Base-by-base conservation (phyloP, 2,888 invertebrate genomes). In the Calephelis perditalis region DNA sequence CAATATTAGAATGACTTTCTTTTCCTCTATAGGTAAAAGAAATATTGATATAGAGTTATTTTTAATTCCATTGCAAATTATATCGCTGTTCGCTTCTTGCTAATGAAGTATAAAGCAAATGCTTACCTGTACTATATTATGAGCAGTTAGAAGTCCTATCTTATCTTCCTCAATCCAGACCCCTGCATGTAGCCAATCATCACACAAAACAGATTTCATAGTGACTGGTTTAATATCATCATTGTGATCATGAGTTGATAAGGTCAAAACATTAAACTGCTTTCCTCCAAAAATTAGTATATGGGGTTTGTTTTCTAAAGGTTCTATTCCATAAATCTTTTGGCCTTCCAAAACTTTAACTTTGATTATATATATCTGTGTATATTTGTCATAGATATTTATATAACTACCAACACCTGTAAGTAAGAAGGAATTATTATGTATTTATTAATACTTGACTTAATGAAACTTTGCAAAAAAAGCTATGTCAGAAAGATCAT, bases 171-270 rank as follows among this genome's bases (percentile, higher is more conserved):
- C 72, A 0, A 92, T 65, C 90, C 94, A 93, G 56, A 84, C 77
- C 0, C 90, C 91, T 47, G 91, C 86, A 73, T 94, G 92, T 37
- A 95, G 84, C 95, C 95, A 95, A 73, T 95, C 95, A 66, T 86
- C 79, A 68, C 92, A 85, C 6, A 78, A 69, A 6, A 82, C 60
- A 0, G 82, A 70, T 11, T 75, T 69, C 57, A 78, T 74, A 3
- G 68, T 49, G 59, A 65, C 77, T 54, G 45, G 52, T 58, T 74
- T 72, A 2, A 61, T 62, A 10, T 62, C 10, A 57, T 62, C 66
- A 55, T 15, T 15, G 15, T 15, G 15, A 15, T 67, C 69, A 59
- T 9, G 66, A 43, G 60, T 60, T 45, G 35, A 12, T 46, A 68
- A 57, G 26, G 63, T 60, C 9, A 76, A 68, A 5, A 88, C 67